These are phyloP conservation scores for Miniopterus natalensis DNA, from an alignment of 2,113 vertebrate genomes.

Conservation along the genomic window DNA sequence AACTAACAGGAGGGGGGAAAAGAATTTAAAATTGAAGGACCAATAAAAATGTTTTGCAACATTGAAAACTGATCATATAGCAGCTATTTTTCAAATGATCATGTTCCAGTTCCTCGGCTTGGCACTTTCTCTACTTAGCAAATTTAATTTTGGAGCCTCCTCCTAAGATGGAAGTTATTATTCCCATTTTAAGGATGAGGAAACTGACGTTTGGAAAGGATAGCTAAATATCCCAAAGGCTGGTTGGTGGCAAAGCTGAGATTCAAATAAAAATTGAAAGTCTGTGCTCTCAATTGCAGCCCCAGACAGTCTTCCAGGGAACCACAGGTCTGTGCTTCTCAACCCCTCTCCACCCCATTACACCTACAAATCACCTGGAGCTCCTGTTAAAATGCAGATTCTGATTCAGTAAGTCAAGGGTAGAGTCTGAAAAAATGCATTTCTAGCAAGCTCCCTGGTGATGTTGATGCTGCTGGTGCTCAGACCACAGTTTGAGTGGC, in stretches of 20 bases:
- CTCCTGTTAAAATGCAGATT: background rate
- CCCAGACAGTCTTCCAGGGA: background rate
- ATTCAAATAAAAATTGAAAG: slow-evolving; percentile 30
- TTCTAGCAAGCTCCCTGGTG: slow-evolving; percentile 19
- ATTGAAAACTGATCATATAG: background rate
- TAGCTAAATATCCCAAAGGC: background rate
- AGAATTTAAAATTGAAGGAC: background rate
- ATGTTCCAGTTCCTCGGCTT: background rate
- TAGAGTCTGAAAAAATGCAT: background rate
- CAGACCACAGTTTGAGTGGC: background rate
- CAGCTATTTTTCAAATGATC: slow-evolving; percentile 21
- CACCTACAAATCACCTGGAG: background rate
- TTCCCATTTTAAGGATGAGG: background rate
- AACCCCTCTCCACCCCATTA: background rate
- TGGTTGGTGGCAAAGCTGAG: background rate
- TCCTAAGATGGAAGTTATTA: background rate
- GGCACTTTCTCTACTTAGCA: background rate
- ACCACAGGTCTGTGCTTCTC: background rate
- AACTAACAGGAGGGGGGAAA: background rate
- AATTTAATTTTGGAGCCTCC: slow-evolving; percentile 50
- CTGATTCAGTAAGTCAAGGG: background rate
- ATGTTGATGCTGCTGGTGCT: background rate
- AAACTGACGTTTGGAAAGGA: slow-evolving; percentile 5
- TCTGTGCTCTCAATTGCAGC: slow-evolving; percentile 1
- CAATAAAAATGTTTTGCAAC: slow-evolving; percentile 38